Evolutionary conservation across 2,113 vertebrate species (phyloP).

Genomic region (Amblyornis subalaris): DNA sequence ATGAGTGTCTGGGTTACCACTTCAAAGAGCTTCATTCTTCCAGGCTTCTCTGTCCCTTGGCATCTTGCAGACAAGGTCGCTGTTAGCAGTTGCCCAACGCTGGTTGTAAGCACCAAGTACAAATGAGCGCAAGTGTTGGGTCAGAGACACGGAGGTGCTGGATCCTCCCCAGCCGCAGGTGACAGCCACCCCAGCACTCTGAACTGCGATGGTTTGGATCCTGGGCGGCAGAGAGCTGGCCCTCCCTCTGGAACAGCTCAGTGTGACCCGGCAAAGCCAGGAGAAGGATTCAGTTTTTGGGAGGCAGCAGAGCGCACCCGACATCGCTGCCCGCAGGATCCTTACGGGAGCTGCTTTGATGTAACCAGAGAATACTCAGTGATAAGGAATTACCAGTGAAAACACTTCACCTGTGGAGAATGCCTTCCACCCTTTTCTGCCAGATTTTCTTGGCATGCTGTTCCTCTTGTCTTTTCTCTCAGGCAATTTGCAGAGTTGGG

Average conservation of each 20-base stretch:
- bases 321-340: rapidly evolving
- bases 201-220: not conserved
- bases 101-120: rapidly evolving
- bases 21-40: not conserved
- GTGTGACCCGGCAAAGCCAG: not conserved
- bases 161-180: not conserved
- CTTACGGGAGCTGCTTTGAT: rapidly evolving
- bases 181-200: rapidly evolving
- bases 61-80: not conserved
- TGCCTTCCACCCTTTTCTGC: not conserved
- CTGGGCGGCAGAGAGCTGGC: not conserved
- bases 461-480: not conserved
- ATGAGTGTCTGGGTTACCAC: not conserved
- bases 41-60: not conserved
- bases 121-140: rapidly evolving
- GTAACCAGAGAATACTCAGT: not conserved
- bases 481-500: not conserved
- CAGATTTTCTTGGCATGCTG: not conserved
- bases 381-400: not conserved
- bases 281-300: not conserved
- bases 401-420: not conserved
- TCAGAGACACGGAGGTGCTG: not conserved
- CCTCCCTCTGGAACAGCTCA: not conserved
- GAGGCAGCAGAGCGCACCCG: rapidly evolving
- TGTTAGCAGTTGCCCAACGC: not conserved